These are phyloP conservation scores for Prosopocoilus inquinatus DNA, from an alignment of 2,888 invertebrate genomes.

Conservation along the genomic window DNA sequence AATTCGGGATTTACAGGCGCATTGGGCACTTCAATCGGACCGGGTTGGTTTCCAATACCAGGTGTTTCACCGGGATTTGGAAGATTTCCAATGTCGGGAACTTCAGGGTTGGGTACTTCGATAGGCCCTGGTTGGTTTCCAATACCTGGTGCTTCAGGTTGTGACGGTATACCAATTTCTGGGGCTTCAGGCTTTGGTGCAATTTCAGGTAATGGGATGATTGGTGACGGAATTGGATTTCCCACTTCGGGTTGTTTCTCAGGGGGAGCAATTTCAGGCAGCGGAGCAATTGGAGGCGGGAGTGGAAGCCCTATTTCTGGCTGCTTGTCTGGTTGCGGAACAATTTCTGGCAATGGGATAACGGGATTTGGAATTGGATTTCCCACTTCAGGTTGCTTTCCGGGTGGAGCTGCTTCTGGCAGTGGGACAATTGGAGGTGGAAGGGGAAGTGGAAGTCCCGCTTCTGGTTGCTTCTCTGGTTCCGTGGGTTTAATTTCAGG, in stretches of 20 bases:
- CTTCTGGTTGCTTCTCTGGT: neutral
- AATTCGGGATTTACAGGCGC: neutral
- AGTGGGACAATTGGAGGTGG: neutral
- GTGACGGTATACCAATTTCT: constrained; percentile 1
- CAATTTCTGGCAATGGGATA: neutral
- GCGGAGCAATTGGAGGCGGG: too few species aligned
- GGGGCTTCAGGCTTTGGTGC: neutral
- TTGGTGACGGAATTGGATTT: neutral
- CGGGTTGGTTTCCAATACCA: neutral
- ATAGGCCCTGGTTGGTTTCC: neutral
- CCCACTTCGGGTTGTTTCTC: too few species aligned
- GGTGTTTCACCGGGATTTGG: neutral
- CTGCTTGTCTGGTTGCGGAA: neutral
- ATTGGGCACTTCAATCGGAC: neutral
- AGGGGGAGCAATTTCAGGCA: neutral
- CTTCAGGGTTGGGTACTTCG: neutral
- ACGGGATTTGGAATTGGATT: too few species aligned
- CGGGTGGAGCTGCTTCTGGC: neutral
- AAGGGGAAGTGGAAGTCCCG: neutral
- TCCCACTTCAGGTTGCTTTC: too few species aligned
- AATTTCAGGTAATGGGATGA: neutral
- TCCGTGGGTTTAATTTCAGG: neutral
- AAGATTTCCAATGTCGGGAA: constrained; percentile 2
- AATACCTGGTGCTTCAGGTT: neutral
- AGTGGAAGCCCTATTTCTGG: neutral